Evolutionary conservation across 2,797 vertebrate species (phyloP), one percentile per base, ranked within the genome.

Genomic region (Ambastaia sidthimunki): DNA sequence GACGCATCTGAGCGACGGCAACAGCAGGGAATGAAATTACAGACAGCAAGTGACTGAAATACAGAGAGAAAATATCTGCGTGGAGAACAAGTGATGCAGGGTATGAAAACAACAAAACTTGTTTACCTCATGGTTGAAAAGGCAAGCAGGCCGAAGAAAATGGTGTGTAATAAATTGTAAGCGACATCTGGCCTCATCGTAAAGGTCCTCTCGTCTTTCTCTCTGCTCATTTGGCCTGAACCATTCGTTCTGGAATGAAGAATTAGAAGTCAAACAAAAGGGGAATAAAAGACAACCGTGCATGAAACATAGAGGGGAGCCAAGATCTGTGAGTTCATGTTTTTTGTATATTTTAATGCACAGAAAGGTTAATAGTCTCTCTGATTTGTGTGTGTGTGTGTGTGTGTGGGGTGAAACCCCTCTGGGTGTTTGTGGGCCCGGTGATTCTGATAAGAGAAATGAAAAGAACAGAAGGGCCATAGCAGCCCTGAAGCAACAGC

Each of bases 81-180:
- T 16, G 3, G 66, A 72, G 68, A 60, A 59, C 83, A 78, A 62
- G 69, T 28, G 69, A 74, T 52, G 70, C 41, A 37, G 34, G 66
- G 9, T 3, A 66, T 31, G 23, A 80, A 78, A 67, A 59, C 55
- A 57, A 82, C 81, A 85, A 71, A 80, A 73, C 54, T 31, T 71
- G 44, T 47, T 90, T 82, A 99, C 98, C 98, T 98, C 98, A 98
- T 98, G 5, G 97, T 98, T 89, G 96, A 98, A 90, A 97, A 89
- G 7, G 96, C 97, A 85, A 99, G 89, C 60, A 96, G 91, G 52
- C 97, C 97, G 13, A 95, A 99, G 84, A 97, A 92, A 65, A 98
- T 75, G 0, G 95, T 94, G 82, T 99, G 98, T 50, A 94, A 82
- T 78, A 98, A 89, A 83, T 97, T 96, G 89, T 98, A 99, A 41